A percentile compares a stretch with the other conserved stretches of the same genome.
These are phyloP conservation scores for Acholoe squamosa DNA, from an alignment of 2,888 invertebrate species.

Conservation along the genomic window DNA sequence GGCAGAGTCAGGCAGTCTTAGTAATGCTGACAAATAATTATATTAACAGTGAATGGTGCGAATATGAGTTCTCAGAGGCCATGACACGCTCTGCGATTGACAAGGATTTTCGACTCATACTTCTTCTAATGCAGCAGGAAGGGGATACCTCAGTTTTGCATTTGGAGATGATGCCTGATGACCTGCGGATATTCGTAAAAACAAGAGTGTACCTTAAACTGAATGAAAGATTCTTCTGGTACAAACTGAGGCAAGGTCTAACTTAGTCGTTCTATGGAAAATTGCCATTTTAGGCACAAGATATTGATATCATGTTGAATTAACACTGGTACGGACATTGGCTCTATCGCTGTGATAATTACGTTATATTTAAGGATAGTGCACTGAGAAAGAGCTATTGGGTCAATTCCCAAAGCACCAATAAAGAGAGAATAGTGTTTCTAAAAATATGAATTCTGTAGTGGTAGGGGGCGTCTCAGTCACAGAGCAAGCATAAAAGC, in stretches of 20 bases:
- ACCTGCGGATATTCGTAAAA: background rate
- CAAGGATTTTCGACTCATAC: background rate
- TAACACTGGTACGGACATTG: too few relatives aligned
- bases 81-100: background rate
- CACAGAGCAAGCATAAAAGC: too few relatives aligned
- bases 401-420: too few relatives aligned
- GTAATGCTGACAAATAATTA: background rate
- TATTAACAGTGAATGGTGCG: background rate
- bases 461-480: too few relatives aligned
- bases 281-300: too few relatives aligned
- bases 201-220: background rate
- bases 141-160: background rate
- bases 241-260: background rate
- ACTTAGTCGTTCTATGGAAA: too few relatives aligned
- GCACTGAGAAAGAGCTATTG: too few relatives aligned
- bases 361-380: too few relatives aligned
- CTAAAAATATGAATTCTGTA: too few relatives aligned
- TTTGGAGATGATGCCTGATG: background rate
- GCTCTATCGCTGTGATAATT: too few relatives aligned
- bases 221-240: background rate
- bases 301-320: too few relatives aligned
- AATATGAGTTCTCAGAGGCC: background rate
- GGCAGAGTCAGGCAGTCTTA: background rate
- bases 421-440: too few relatives aligned
- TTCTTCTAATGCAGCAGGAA: background rate